These are phyloP conservation scores for Drosophila oshimai DNA, from an alignment of 1,140 invertebrate genomes.

Conservation along the genomic window DNA sequence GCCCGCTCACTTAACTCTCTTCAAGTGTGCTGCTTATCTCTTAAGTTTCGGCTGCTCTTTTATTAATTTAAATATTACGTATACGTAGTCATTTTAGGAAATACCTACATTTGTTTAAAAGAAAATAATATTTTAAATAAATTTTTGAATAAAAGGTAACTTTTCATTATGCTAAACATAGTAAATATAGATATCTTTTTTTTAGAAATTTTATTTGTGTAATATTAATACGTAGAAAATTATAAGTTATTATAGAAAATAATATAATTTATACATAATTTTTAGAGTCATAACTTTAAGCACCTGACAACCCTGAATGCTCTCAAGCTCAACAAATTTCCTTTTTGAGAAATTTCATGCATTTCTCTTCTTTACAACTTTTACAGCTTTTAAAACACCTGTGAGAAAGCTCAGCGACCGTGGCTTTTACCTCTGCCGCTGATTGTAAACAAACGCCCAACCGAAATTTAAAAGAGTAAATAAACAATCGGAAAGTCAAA, in stretches of 20 bases:
- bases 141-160: background rate
- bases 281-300: background rate
- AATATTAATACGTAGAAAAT: too few species aligned
- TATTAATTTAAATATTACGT: background rate
- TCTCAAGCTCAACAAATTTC: background rate
- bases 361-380: conserved; percentile 44
- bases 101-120: background rate
- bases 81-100: background rate
- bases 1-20: conserved; percentile 7
- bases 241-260: too few species aligned
- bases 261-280: too few species aligned
- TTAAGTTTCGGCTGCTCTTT: conserved; percentile 6
- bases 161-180: too few species aligned
- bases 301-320: conserved; percentile 39
- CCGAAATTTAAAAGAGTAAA: conserved; percentile 43
- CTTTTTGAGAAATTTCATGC: background rate
- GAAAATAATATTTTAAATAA: too few species aligned
- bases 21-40: background rate
- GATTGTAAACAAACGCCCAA: conserved; percentile 52
- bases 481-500: conserved; percentile 47
- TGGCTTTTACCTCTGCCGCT: conserved; percentile 21
- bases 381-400: conserved; percentile 56
- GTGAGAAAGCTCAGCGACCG: conserved; percentile 41
- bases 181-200: too few species aligned
- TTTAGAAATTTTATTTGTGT: too few species aligned